phyloP scores from a whole-genome alignment of 53 echinoderm and acorn worm species.

The Holothuria scabra region DNA sequence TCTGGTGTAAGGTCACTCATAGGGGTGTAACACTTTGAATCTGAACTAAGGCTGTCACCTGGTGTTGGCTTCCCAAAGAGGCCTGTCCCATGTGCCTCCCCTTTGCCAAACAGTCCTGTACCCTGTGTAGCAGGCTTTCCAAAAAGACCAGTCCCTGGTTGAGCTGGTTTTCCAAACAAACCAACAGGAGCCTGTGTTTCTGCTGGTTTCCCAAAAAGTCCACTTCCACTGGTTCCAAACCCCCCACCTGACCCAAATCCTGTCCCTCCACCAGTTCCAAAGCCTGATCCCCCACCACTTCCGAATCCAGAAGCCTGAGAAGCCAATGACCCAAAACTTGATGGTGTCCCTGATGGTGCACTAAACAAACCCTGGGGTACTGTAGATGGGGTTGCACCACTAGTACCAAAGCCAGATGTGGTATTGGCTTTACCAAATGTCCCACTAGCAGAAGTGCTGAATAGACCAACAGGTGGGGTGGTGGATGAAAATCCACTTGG shows the following conservation, averaged over 20 bases:
- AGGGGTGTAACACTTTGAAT: conserved; percentile 64
- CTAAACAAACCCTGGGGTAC: conserved; percentile 16
- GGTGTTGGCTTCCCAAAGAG: conserved; percentile 66
- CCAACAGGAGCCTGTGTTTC: not conserved
- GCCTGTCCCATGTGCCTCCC: conserved; percentile 24
- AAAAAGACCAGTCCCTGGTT: conserved; percentile 38
- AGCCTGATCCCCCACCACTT: not conserved
- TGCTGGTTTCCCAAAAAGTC: conserved; percentile 66
- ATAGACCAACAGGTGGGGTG: conserved; percentile 28
- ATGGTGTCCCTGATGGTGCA: not conserved
- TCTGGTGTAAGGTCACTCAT: conserved; percentile 75
- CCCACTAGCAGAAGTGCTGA: conserved; percentile 20
- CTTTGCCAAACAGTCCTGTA: conserved; percentile 62
- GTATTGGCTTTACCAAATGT: conserved; percentile 21
- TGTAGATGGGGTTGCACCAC: conserved; percentile 9
- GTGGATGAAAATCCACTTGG: conserved; percentile 5
- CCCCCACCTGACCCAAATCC: conserved; percentile 16
- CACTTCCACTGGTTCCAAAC: conserved; percentile 41
- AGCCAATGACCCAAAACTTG: not conserved
- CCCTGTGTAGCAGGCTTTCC: conserved; percentile 29
- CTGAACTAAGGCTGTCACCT: not conserved
- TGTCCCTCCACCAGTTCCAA: not conserved
- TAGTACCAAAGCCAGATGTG: conserved; percentile 1
- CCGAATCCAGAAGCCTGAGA: not conserved
- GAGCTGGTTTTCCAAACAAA: conserved; percentile 37